Evolutionary conservation across 1,140 invertebrate species (phyloP).

Genomic region (Triops cancriformis): DNA sequence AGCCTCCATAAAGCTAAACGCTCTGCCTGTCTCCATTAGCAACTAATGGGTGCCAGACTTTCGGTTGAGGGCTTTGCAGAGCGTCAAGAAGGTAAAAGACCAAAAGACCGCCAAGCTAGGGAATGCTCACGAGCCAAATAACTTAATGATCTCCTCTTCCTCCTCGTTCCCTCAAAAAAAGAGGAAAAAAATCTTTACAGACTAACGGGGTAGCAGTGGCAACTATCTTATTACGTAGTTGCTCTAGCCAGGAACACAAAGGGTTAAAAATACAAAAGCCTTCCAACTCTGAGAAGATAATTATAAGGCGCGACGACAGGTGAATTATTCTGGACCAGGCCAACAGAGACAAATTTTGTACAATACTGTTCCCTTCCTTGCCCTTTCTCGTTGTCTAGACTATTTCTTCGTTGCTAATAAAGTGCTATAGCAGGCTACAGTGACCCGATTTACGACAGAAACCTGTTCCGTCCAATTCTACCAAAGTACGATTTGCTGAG

Average conservation of each 20-base stretch:
- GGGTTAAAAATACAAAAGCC: not conserved
- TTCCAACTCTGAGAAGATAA: not conserved
- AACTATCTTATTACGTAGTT: not conserved
- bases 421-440: no score
- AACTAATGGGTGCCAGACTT: slow-evolving; percentile 13
- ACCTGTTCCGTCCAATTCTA: no score
- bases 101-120: not conserved
- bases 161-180: not conserved
- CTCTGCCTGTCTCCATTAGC: slow-evolving; percentile 12
- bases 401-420: no score
- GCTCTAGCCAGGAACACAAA: not conserved
- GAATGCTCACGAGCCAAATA: slow-evolving; percentile 9
- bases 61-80: not conserved
- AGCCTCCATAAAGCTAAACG: slow-evolving; percentile 13
- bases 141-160: not conserved
- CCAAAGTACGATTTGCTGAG: no score
- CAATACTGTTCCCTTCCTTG: not conserved
- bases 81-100: not conserved
- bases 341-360: not conserved
- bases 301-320: not conserved
- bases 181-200: not conserved
- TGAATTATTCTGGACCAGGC: not conserved
- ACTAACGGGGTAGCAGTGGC: not conserved
- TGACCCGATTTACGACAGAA: no score
- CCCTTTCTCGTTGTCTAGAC: not conserved